Percentiles rank a stretch among this genome's conserved stretches.
phyloP scores from a whole-genome alignment of 2,888 invertebrate species.

The Campopleginae sp. region DNA sequence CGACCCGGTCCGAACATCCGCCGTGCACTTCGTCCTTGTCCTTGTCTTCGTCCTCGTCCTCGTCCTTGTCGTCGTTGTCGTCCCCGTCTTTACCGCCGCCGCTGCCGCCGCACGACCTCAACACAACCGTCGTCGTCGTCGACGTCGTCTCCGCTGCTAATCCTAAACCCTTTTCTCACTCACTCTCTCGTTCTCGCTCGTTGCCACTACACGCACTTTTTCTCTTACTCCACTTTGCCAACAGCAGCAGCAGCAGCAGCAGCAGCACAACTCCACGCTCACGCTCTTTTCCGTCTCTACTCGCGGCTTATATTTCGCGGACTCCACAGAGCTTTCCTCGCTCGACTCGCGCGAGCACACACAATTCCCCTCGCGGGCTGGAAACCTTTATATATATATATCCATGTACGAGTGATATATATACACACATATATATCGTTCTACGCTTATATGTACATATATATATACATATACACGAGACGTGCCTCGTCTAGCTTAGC shows the following conservation, averaged over 20 bases:
- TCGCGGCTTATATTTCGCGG: conserved; percentile 51
- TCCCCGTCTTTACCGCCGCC: conserved; percentile 47
- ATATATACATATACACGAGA: not conserved
- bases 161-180: conserved; percentile 46
- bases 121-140: conserved; percentile 51
- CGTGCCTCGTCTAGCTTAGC: conserved; percentile 1
- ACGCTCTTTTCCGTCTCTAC: conserved; percentile 69
- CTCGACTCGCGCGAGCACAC: conserved; percentile 43
- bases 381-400: conserved; percentile 18
- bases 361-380: conserved; percentile 38
- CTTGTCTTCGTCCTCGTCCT: conserved; percentile 44
- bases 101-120: conserved; percentile 59
- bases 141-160: conserved; percentile 58
- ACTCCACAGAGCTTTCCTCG: conserved; percentile 42
- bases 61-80: conserved; percentile 45
- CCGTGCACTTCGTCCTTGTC: conserved; percentile 75
- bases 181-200: conserved; percentile 46
- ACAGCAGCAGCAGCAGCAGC: conserved; percentile 52
- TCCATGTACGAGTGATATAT: not conserved
- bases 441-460: not conserved
- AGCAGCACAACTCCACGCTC: conserved; percentile 59
- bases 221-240: conserved; percentile 40
- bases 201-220: conserved; percentile 35
- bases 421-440: not conserved
- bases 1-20: conserved; percentile 78